phyloP scores from a whole-genome alignment of 2,113 vertebrate genomes.

The Pterocles burchelli region DNA sequence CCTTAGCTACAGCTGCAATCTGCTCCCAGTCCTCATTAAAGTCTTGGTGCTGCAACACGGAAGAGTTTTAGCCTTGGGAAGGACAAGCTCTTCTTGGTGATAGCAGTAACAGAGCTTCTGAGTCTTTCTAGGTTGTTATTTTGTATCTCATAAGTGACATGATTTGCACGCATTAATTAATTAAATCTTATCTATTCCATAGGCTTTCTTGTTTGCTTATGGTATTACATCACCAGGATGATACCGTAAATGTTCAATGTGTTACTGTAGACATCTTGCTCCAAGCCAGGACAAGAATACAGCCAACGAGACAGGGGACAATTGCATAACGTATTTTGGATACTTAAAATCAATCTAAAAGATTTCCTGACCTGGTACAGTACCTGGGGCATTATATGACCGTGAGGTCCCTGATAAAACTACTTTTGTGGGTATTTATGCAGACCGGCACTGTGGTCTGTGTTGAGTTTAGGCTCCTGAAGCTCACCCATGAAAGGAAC shows the following conservation, averaged over 20 bases:
- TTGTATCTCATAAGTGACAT: not conserved
- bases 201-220: not conserved
- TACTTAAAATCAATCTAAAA: not conserved
- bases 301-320: not conserved
- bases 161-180: not conserved
- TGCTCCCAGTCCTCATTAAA: not conserved
- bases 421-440: accelerated
- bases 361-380: not conserved
- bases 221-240: not conserved
- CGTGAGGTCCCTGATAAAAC: not conserved
- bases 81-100: not conserved
- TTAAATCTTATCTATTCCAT: not conserved
- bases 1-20: not conserved
- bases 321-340: not conserved
- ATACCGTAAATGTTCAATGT: not conserved
- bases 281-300: not conserved
- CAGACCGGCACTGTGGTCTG: not conserved
- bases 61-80: not conserved
- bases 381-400: not conserved
- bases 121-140: not conserved
- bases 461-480: not conserved
- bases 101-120: not conserved
- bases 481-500: not conserved
- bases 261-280: not conserved
- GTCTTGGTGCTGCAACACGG: accelerated